These are phyloP conservation scores for Phrynocephalus guinanensis DNA, from an alignment of 2,797 vertebrate species.

Conservation along the genomic window DNA sequence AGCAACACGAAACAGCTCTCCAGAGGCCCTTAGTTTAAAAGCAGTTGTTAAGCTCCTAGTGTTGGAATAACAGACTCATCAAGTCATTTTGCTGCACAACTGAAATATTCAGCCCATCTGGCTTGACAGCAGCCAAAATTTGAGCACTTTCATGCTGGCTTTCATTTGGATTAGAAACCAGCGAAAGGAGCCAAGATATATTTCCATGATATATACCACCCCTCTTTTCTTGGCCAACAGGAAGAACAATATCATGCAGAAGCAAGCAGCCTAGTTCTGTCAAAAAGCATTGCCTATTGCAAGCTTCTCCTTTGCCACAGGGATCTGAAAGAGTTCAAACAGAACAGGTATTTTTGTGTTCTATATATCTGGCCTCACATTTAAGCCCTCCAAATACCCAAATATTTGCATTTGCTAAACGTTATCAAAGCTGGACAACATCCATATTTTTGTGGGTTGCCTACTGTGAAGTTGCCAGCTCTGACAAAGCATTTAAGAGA, in stretches of 20 bases:
- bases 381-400: neutral
- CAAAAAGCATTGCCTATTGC: slow-evolving; percentile 14
- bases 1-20: neutral
- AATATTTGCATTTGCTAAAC: slow-evolving; percentile 1
- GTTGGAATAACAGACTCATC: slow-evolving; percentile 9
- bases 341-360: slow-evolving; percentile 12
- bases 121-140: neutral
- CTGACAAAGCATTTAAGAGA: slow-evolving; percentile 1
- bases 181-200: slow-evolving; percentile 15
- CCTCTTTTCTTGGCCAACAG: slow-evolving; percentile 34
- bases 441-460: neutral
- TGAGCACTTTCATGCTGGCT: slow-evolving; percentile 8
- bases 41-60: neutral
- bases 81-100: slow-evolving; percentile 12
- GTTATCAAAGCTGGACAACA: neutral
- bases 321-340: slow-evolving; percentile 9
- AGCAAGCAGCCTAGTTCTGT: slow-evolving; percentile 28
- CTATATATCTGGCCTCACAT: neutral
- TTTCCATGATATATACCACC: slow-evolving; percentile 8
- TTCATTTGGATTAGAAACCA: slow-evolving; percentile 30
- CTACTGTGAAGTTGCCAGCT: neutral
- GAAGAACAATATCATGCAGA: slow-evolving; percentile 1
- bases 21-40: neutral
- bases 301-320: slow-evolving; percentile 26
- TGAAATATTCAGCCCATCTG: slow-evolving; percentile 26